Base-by-base conservation (phyloP, 2,888 invertebrate species). In the Gortyna flavago region DNA sequence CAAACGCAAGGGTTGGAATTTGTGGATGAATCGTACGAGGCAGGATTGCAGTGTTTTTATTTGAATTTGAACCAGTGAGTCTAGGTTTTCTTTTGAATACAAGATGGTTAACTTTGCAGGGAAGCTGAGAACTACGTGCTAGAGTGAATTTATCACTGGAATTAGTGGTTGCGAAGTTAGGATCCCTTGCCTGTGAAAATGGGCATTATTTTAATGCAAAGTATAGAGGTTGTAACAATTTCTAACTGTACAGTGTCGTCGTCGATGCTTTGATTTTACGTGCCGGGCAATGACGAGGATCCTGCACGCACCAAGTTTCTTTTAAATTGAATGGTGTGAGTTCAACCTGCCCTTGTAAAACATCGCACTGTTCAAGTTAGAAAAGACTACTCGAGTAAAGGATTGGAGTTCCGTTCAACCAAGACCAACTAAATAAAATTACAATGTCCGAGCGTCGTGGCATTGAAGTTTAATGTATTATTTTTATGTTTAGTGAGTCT, bases 161-260 rank as follows among this genome's bases (percentile, higher is more conserved):
- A 92, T 93, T 93, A 93, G 95, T 91, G 96, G 94, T 94, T 93
- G 95, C 93, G 96, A 92, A 94, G 96, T 95, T 96, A 95, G 96
- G 95, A 96, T 96, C 96, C 96, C 96, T 96, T 97, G 96, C 97
- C 97, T 97, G 97, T 97, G 97, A 98, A 98, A 98, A 98, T 97
- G 97, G 97, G 98, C 98, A 98, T 98, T 98, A 98, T 97, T 98
- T 98, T 98, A 97, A 98, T 98, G 98, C 98, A 98, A 98, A 98
- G 98, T 98, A 98, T 98, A 98, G 98, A 98, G 97, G 98, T 98
- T 98, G 98, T 98, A 98, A 96, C 95, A 94, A 93, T 96, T 95
- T 95, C 93, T 96, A 95, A 92, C 92, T 92, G 96, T 96, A 92
- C 94, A 95, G 95, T 91, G 92, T 94, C 95, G 94, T 94, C 96